A percentile compares a stretch with the other conserved stretches of the same genome.
phyloP scores from a whole-genome alignment of 2,888 invertebrate genomes.

The Teleogryllus oceanicus region DNA sequence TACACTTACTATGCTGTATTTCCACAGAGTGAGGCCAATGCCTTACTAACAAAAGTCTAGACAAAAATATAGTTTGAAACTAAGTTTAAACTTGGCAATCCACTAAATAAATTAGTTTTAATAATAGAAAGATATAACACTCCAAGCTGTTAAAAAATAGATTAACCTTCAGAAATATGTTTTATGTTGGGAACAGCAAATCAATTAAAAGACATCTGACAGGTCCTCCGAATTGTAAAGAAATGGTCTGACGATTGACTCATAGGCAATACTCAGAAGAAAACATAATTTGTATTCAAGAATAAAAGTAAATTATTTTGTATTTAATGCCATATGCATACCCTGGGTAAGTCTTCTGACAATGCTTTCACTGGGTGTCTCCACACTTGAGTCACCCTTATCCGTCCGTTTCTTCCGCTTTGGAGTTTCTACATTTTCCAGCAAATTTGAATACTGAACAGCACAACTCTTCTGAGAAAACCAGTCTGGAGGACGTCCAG shows the following conservation, averaged over 20 bases:
- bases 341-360: slow-evolving; percentile 66
- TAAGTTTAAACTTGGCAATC: too few species aligned
- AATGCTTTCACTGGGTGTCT: slow-evolving; percentile 76
- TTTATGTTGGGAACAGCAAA: too few species aligned
- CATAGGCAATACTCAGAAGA: not conserved
- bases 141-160: too few species aligned
- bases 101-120: too few species aligned
- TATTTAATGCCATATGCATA: slow-evolving; percentile 29
- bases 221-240: too few species aligned
- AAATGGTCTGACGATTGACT: not conserved
- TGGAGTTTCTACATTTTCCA: slow-evolving; percentile 79
- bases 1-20: too few species aligned
- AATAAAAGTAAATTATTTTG: not conserved
- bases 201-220: too few species aligned
- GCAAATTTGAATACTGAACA: slow-evolving; percentile 76
- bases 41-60: too few species aligned
- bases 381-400: slow-evolving; percentile 54
- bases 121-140: too few species aligned
- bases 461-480: slow-evolving; percentile 89
- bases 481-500: slow-evolving; percentile 76
- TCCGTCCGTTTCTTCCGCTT: slow-evolving; percentile 73
- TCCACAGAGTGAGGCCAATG: too few species aligned
- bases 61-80: too few species aligned
- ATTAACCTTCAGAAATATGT: too few species aligned
- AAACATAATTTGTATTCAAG: not conserved